These are phyloP conservation scores for Aphis craccivora DNA, from an alignment of 1,140 invertebrate species.

Conservation along the genomic window DNA sequence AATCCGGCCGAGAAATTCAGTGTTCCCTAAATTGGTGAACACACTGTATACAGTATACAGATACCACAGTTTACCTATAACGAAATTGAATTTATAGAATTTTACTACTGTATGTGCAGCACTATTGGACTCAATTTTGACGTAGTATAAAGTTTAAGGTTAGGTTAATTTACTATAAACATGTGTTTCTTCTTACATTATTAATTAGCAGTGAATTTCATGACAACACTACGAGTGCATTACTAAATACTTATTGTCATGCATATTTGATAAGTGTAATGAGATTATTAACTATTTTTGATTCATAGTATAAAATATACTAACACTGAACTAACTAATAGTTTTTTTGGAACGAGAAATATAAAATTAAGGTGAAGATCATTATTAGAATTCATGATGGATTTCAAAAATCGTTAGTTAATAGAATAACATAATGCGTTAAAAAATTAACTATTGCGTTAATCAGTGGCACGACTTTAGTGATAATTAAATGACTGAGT, in stretches of 20 bases:
- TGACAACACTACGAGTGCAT: background rate
- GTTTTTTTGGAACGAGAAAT: background rate
- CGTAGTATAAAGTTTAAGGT: background rate
- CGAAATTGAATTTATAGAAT: background rate
- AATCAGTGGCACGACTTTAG: background rate
- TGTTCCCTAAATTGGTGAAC: too few relatives aligned
- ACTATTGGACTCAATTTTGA: background rate
- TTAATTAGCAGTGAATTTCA: background rate
- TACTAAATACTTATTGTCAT: background rate
- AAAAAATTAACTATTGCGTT: background rate
- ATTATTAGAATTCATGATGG: background rate
- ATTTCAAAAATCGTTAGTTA: background rate
- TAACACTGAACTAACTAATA: background rate
- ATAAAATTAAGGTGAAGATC: background rate
- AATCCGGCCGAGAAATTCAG: too few relatives aligned
- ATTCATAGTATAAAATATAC: background rate
- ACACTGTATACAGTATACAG: background rate
- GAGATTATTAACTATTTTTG: background rate
- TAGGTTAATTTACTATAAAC: background rate
- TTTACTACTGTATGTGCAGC: background rate
- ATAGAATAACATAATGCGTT: background rate
- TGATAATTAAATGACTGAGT: background rate
- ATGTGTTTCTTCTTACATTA: background rate
- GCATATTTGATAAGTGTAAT: background rate
- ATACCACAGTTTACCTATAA: background rate